Base-by-base conservation (phyloP, 2,113 vertebrate genomes). In the Parotia lawesii region DNA sequence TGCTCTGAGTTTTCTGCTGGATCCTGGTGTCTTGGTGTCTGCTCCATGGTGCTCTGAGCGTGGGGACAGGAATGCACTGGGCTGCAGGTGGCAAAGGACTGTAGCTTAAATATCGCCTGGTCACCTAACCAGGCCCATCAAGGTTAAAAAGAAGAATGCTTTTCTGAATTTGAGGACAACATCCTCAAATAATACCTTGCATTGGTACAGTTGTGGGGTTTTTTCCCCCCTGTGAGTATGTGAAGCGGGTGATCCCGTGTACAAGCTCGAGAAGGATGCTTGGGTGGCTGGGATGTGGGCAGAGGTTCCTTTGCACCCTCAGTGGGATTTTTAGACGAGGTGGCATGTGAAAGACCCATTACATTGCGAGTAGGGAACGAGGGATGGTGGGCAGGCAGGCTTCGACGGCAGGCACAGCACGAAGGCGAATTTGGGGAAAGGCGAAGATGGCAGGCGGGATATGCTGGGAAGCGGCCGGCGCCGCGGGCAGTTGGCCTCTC, bases 151-250 rank as follows among this genome's bases (percentile, higher is more conserved):
- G 25, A 29, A 35, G 20, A 4, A 13, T 0, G 1, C 15, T 60
- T 19, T 20, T 50, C 6, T 50, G 6, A 20, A 31, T 60, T 15
- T 21, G 72, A 62, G 35, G 37, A 17, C 1, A 3, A 40, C 57
- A 25, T 23, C 42, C n/a, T 60, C 45, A 19, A 42, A 18, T 37
- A 17, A 33, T 16, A 8, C 50, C 48, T 24, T 14, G 54, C 27
- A 0, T 21, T 5, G 27, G 44, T 45, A 14, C 20, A 3, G 11
- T 2, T 20, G 33, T 20, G 13, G 2, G 1, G 2, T 28, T 77
- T 50, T 72, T 20, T 11, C 1, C 1, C 2, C 5, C 2, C 5
- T 6, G 10, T 14, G 60, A 11, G 14, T 10, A 25, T 5, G 31
- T 24, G 73, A 23, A 48, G 38, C 0, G 4, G 10, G 14, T 23